Evolutionary conservation across 35 echinoderm and acorn worm species (phyloP).

Genomic region (Ophioderma brevispina): DNA sequence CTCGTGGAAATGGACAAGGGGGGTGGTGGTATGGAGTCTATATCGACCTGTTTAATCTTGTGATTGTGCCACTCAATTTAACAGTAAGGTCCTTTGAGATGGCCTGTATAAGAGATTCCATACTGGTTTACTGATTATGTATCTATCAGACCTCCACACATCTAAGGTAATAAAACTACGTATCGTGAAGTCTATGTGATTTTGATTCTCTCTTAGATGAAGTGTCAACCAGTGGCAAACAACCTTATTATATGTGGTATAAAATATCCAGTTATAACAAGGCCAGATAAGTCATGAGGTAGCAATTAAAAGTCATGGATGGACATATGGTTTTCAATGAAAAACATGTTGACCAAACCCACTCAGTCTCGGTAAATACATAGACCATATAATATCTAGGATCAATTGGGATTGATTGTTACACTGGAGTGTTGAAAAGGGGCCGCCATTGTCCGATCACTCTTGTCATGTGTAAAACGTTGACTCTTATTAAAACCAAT

Average conservation of each 20-base stretch:
- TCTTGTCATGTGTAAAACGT: background rate
- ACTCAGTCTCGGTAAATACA: background rate
- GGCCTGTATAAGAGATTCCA: background rate
- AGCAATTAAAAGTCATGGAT: background rate
- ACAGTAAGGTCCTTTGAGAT: background rate
- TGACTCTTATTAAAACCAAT: background rate
- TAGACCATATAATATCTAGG: background rate
- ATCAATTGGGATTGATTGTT: background rate
- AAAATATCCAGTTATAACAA: background rate
- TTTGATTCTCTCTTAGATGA: background rate
- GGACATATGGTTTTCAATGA: background rate
- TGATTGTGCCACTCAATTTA: background rate
- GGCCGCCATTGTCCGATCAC: background rate
- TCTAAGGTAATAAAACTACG: background rate
- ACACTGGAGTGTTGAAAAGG: background rate
- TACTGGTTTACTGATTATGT: background rate
- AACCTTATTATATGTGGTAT: background rate
- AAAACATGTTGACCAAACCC: background rate
- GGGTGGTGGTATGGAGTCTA: background rate
- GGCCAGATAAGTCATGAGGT: background rate
- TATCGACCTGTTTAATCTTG: background rate
- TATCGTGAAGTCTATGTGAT: background rate
- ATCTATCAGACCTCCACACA: background rate
- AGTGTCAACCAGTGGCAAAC: background rate
- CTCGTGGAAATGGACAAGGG: background rate